A percentile compares a stretch with the other conserved stretches of the same genome.
phyloP scores from a whole-genome alignment of 2,113 vertebrate species.

The Pseudois nayaur region DNA sequence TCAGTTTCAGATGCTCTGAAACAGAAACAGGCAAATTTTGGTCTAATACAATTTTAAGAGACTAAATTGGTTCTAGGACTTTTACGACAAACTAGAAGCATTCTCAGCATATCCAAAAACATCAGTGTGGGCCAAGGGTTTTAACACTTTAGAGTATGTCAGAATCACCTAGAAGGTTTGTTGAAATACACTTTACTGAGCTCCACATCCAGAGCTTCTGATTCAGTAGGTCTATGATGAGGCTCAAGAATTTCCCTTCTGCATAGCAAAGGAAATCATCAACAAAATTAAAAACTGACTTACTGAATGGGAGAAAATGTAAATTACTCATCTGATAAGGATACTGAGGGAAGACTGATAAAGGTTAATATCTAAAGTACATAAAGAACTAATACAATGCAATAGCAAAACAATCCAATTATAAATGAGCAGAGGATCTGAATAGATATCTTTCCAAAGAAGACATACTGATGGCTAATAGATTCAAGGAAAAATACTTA shows the following conservation, averaged over 20 bases:
- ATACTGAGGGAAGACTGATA: background rate
- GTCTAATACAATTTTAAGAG: background rate
- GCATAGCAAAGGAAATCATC: background rate
- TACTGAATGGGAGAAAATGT: background rate
- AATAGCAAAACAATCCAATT: background rate
- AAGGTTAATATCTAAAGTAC: background rate
- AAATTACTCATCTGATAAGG: background rate
- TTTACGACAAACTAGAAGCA: background rate
- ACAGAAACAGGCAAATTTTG: background rate
- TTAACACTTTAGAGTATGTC: background rate
- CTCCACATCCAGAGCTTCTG: background rate
- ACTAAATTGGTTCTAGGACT: background rate
- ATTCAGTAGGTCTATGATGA: background rate
- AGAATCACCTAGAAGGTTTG: background rate
- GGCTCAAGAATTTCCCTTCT: background rate
- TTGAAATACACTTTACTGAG: background rate
- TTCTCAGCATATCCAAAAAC: background rate
- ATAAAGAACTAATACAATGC: background rate
- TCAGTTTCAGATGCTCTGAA: background rate
- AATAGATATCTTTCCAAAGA: background rate
- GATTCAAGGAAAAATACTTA: background rate
- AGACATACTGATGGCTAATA: background rate
- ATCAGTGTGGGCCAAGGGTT: background rate
- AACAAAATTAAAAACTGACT: background rate
- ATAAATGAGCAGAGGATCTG: background rate